Evolutionary conservation across 2,888 invertebrate genomes (phyloP), one percentile per base, ranked within the genome.

Genomic region (Ichneumon xanthorius): DNA sequence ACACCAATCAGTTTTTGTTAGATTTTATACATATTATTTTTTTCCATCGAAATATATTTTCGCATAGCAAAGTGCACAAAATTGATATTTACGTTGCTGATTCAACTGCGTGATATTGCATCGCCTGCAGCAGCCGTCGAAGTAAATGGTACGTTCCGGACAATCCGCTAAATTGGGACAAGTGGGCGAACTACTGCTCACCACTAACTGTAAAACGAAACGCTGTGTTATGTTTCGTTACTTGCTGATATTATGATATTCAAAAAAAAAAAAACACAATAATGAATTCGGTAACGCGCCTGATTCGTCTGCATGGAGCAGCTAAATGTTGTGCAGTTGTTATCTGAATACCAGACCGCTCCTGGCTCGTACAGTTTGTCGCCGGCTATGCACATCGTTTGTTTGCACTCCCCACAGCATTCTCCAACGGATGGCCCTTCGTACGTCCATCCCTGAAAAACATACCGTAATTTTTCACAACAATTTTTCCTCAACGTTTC

Each of bases 331-430:
- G 96, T 96, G 92, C 97, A 97, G 90, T 96, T 96, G 91, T 97
- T 96, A 0, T 92, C 86, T 0, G 96, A 96, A 7, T 93, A 91
- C 97, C 97, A 97, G 0, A 92, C 94, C 0, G 94, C 93, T n/a
- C 95, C 95, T 0, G 95, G 94, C 33, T 94, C 89, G 67, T 95
- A 94, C 0, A 95, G 88, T 0, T 93, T 90, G 0, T 95, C 95
- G 0, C 94, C 95, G 2, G 95, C 92, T 0, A 96, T 91, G 80
- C 97, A 97, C 30, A 95, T 94, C 0, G 94, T 93, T 91, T 96
- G 96, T 53, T 94, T 93, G 88, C 97, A 97, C 63, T 94, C 94
- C 0, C 97, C 97, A 89, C 97, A 97, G 92, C 97, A 97, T 22
- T 91, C 91, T 26, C 90, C 92, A 0, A 82, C 63, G 6, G 88